These are phyloP conservation scores for Malurus cyaneus DNA, from an alignment of 2,113 vertebrate species.

Conservation along the genomic window DNA sequence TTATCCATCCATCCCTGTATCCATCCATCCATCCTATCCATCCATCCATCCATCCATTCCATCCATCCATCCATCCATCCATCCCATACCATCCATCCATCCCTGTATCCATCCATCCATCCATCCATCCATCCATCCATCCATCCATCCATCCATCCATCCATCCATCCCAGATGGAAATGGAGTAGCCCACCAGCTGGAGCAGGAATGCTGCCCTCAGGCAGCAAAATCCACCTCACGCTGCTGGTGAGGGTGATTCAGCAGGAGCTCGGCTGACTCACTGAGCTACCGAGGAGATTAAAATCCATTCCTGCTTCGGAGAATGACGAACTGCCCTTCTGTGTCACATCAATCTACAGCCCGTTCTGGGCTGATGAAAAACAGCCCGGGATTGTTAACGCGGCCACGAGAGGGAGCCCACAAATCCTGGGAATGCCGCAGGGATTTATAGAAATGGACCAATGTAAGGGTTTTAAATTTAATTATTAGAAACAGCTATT, in stretches of 20 bases:
- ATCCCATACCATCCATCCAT: too few species aligned
- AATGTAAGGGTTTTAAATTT: background rate
- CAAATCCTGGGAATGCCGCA: background rate
- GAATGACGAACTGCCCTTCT: background rate
- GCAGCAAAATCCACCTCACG: background rate
- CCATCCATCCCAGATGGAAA: background rate
- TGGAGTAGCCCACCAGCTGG: background rate
- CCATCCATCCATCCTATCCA: too few species aligned
- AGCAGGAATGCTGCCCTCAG: background rate
- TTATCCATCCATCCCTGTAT: too few species aligned
- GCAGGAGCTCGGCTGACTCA: background rate
- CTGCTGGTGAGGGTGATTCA: background rate
- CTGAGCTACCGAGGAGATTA: background rate
- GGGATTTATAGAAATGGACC: background rate
- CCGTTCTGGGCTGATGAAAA: background rate
- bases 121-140: too few species aligned
- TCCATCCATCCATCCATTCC: too few species aligned
- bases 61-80: too few species aligned
- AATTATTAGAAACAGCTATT: background rate
- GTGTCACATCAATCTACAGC: background rate
- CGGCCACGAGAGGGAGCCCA: constrained; percentile 44
- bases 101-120: too few species aligned
- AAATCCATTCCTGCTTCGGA: background rate
- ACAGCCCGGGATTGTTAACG: background rate
- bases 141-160: too few species aligned